Conservation (phyloP, 2,797 vertebrate species). For the Ceryle rudis region DNA sequence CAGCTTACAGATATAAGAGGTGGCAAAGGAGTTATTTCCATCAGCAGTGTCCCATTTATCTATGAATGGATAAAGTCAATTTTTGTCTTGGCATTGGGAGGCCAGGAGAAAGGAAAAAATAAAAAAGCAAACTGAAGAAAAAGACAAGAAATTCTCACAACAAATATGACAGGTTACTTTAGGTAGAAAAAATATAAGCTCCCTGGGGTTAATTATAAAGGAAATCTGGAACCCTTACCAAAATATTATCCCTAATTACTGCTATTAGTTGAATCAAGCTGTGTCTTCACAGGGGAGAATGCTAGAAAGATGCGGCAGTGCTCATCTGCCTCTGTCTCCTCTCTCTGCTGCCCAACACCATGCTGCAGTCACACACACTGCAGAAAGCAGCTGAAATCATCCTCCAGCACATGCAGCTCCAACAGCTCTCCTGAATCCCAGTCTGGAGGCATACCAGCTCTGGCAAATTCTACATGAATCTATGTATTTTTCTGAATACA, state of each 20-base stretch:
- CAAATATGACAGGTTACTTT: background rate
- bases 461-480: background rate
- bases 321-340: background rate
- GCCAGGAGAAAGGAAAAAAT: rapidly evolving
- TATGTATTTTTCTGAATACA: background rate
- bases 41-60: background rate
- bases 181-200: background rate
- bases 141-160: background rate
- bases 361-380: background rate
- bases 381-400: background rate
- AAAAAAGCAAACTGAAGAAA: background rate
- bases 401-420: background rate
- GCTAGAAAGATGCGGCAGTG: rapidly evolving
- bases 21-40: background rate
- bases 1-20: background rate
- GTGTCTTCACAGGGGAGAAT: background rate
- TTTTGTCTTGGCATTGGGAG: background rate
- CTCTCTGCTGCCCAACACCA: background rate
- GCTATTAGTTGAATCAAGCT: constrained; percentile 14
- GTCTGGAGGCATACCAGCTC: background rate
- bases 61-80: background rate
- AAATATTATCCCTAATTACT: constrained; percentile 10
- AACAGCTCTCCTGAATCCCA: background rate
- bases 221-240: background rate
- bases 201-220: background rate